A percentile compares a stretch with the other conserved stretches of the same genome.
These are phyloP conservation scores for Tolmerus cingulatus DNA, from an alignment of 2,888 invertebrate genomes.

Conservation along the genomic window DNA sequence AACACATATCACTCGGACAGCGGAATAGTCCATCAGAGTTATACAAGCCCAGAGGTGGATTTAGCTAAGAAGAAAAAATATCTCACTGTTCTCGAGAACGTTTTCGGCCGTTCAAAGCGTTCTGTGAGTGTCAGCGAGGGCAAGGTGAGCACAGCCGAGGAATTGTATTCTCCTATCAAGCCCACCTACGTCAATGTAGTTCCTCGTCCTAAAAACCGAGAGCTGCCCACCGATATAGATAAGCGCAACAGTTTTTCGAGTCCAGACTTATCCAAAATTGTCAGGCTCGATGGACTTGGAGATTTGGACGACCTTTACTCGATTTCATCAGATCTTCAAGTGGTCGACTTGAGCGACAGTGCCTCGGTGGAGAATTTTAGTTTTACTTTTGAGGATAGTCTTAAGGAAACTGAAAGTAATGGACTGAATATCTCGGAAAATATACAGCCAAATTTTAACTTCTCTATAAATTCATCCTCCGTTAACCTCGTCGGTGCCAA, in stretches of 20 bases:
- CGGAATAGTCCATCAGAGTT: constrained; percentile 57
- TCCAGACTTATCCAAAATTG: constrained; percentile 61
- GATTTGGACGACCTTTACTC: constrained; percentile 51
- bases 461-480: constrained; percentile 60
- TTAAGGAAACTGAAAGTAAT: neutral
- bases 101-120: constrained; percentile 56
- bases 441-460: constrained; percentile 60
- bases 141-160: constrained; percentile 52
- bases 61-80: constrained; percentile 58
- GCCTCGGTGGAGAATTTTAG: constrained; percentile 32
- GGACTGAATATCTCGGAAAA: constrained; percentile 57
- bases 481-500: constrained; percentile 61
- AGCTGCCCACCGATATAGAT: neutral
- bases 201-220: neutral
- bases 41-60: constrained; percentile 62
- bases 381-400: neutral
- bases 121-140: constrained; percentile 56
- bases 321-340: constrained; percentile 53
- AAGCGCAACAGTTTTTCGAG: constrained; percentile 62
- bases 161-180: constrained; percentile 42
- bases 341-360: constrained; percentile 53
- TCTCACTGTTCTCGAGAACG: constrained; percentile 51
- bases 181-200: neutral
- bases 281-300: constrained; percentile 54
- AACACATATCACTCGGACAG: constrained; percentile 59